Conservation (phyloP, 2,113 vertebrate species). For the Zootoca vivipara region DNA sequence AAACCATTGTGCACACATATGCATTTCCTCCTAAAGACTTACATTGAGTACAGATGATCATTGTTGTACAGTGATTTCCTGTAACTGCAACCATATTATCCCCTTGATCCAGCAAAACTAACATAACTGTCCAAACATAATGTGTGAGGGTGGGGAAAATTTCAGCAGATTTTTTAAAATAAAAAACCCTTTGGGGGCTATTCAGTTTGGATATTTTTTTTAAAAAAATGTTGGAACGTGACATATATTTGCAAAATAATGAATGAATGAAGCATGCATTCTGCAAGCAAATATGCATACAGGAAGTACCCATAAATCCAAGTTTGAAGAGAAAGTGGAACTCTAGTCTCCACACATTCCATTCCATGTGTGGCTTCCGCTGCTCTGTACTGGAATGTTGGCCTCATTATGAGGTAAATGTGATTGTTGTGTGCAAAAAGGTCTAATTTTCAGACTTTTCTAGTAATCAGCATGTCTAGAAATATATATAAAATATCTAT, state of each 20-base stretch:
- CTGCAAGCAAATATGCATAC: neutral
- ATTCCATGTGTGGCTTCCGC: neutral
- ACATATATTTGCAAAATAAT: neutral
- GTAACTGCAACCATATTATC: constrained; percentile 1
- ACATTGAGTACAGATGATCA: constrained; percentile 10
- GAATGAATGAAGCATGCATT: neutral
- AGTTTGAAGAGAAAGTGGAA: neutral
- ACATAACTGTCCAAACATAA: neutral
- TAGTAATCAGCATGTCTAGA: neutral
- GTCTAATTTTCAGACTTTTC: neutral
- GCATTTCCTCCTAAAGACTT: neutral
- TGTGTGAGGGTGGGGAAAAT: neutral
- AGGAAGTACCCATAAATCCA: neutral
- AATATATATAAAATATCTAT: too few species aligned
- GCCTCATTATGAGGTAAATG: constrained; percentile 16
- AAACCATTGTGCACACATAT: neutral
- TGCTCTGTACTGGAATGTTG: neutral
- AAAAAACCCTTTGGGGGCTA: neutral
- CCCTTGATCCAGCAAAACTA: neutral
- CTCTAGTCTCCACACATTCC: neutral
- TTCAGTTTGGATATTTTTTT: neutral
- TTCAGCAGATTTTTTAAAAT: too few species aligned
- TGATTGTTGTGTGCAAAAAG: neutral
- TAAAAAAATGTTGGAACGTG: neutral
- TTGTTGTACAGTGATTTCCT: neutral